These are phyloP conservation scores for Linurgus olivaceus DNA, from an alignment of 2,797 vertebrate species.

Conservation along the genomic window DNA sequence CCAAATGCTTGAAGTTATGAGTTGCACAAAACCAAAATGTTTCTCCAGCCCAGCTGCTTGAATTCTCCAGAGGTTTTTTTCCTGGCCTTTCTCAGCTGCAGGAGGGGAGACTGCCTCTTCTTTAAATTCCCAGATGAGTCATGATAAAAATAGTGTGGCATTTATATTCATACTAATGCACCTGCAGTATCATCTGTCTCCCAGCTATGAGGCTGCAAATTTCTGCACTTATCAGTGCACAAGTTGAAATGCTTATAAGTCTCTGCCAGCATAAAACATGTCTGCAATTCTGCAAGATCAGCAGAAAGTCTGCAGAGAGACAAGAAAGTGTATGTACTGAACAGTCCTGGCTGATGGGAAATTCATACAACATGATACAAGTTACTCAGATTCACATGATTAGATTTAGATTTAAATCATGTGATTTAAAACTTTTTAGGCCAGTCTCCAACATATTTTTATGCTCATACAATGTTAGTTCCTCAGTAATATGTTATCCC, in stretches of 20 bases:
- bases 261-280: background rate
- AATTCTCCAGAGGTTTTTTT: background rate
- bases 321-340: background rate
- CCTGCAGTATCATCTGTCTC: constrained; percentile 46
- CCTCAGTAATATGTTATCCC: background rate
- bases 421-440: background rate
- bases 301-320: background rate
- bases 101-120: background rate
- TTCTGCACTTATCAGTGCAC: constrained; percentile 4
- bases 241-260: constrained; percentile 5
- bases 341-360: background rate
- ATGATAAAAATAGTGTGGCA: constrained; percentile 42
- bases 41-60: constrained; percentile 27
- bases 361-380: background rate
- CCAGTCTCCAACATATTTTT: background rate
- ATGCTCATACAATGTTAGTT: background rate
- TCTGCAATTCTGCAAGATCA: background rate
- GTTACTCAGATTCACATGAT: background rate
- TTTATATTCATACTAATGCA: background rate
- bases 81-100: constrained; percentile 22
- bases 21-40: background rate
- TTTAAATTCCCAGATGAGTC: constrained; percentile 51
- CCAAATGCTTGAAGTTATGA: background rate
- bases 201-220: constrained; percentile 30
- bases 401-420: background rate